Evolutionary conservation across 2,888 invertebrate genomes (phyloP), one percentile per base, ranked within the genome.

Genomic region (Metalampra italica): DNA sequence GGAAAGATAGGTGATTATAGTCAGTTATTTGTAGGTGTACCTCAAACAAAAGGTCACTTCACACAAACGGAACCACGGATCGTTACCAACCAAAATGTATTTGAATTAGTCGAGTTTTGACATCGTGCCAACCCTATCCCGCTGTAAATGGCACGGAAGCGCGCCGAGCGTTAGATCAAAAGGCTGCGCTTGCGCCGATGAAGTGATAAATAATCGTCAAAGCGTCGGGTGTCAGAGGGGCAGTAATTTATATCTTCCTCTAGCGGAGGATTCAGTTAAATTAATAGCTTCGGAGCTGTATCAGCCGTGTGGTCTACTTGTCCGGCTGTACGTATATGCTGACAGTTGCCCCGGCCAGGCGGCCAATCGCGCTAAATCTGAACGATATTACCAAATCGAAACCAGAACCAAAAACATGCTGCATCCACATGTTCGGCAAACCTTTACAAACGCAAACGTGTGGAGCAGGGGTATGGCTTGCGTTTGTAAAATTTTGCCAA

Each of bases 91-190:
- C 22, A 22, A 22, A 22, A 22, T 22, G 22, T 22, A 22, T 22
- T 22, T 22, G 5, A 22, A 22, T 22, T 22, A 22, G 22, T n/a
- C n/a, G n/a, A n/a, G n/a, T 22, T 22, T 22, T 22, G 22, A 37
- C 3, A 37, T 37, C 12, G n/a, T 39, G 39, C 14, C 39, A 39
- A 15, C 39, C 39, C 39, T 39, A 14, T 7, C n/a, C 66, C 62
- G 13, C 29, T 12, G 12, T 68, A 42, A n/a, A 46, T 45, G 46
- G 52, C 51, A 49, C 56, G 53, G 56, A 60, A 54, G 55, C 56
- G 54, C 56, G 54, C 55, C 52, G 58, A 52, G 46, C 48, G 55
- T 54, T 53, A 71, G 63, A 69, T 82, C 83, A 83, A 83, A 82
- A 71, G 68, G 62, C 56, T 54, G 52, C 60, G 52, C 54, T 49